Conservation (phyloP, 1,140 invertebrate species). For the Tetramorium alpestre region DNA sequence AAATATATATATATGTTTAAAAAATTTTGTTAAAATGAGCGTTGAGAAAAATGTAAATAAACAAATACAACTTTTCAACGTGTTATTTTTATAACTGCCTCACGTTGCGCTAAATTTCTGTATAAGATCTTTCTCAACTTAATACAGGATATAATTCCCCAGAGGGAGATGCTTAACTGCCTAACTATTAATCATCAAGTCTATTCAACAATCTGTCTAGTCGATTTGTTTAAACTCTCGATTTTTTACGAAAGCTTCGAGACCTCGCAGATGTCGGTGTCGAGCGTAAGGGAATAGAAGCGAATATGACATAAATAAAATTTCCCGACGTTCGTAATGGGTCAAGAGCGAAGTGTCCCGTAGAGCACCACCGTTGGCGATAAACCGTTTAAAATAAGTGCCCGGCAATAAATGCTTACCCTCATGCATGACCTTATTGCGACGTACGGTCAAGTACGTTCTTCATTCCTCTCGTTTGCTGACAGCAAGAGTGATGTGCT, state of each 20-base stretch:
- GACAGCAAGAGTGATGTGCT: not conserved
- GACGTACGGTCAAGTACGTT: constrained; percentile 16
- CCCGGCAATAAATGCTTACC: constrained; percentile 52
- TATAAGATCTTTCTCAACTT: not conserved
- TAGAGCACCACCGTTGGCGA: constrained; percentile 28
- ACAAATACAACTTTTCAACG: too few species aligned
- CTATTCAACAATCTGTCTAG: not conserved
- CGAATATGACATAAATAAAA: constrained; percentile 31
- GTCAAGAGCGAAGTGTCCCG: constrained; percentile 32
- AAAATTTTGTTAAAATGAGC: not conserved
- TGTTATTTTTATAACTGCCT: too few species aligned
- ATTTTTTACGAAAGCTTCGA: constrained; percentile 20
- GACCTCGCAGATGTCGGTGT: not conserved
- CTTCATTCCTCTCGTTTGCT: not conserved
- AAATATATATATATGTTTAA: too few species aligned
- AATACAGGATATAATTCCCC: not conserved
- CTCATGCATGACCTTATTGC: constrained; percentile 36
- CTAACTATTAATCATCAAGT: not conserved
- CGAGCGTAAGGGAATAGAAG: not conserved
- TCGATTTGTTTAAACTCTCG: not conserved
- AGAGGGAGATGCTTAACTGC: too few species aligned
- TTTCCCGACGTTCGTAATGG: constrained; percentile 33
- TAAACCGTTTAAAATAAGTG: constrained; percentile 58
- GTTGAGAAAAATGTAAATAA: too few species aligned
- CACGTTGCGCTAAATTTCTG: not conserved